phyloP scores from a whole-genome alignment of 2,797 vertebrate species.

The Pitangus sulphuratus region DNA sequence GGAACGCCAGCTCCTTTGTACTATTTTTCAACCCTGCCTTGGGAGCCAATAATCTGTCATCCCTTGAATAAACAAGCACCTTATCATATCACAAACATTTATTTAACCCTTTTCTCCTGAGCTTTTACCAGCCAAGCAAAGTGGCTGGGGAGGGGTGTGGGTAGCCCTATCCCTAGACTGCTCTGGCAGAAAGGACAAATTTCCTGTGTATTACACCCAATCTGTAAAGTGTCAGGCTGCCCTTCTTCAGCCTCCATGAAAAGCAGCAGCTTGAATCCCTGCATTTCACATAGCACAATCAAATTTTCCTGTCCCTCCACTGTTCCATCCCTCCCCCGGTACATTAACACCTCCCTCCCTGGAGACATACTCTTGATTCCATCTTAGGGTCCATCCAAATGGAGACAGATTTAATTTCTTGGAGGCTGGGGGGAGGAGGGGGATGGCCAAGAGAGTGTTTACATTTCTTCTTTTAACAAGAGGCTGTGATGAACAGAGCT shows the following conservation, averaged over 20 bases:
- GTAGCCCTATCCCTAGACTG: constrained; percentile 74
- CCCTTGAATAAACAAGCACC: constrained; percentile 93
- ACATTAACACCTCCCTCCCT: constrained; percentile 65
- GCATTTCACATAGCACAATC: constrained; percentile 64
- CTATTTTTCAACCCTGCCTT: constrained; percentile 80
- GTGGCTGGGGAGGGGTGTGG: constrained; percentile 66
- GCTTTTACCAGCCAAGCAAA: constrained; percentile 81
- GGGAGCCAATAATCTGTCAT: constrained; percentile 84
- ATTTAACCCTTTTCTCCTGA: constrained; percentile 94
- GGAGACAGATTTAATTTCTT: constrained; percentile 75
- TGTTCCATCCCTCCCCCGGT: constrained; percentile 22
- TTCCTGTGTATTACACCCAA: constrained; percentile 81
- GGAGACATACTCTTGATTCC: constrained; percentile 68
- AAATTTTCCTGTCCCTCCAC: constrained; percentile 25
- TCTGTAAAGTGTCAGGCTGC: constrained; percentile 80
- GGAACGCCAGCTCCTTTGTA: constrained; percentile 80
- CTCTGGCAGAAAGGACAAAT: constrained; percentile 82
- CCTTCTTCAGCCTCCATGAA: constrained; percentile 69
- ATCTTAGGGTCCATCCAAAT: constrained; percentile 52
- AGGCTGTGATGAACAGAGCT: constrained; percentile 66
- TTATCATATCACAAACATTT: constrained; percentile 99
- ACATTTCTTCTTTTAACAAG: constrained; percentile 78
- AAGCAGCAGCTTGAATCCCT: constrained; percentile 60
- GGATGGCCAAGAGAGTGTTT: constrained; percentile 60
- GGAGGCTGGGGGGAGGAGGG: not conserved